Percentiles rank a stretch among this genome's conserved stretches.
These are phyloP conservation scores for Caenorhabditis macrosperma DNA, from an alignment of 2,888 invertebrate species.

Conservation along the genomic window DNA sequence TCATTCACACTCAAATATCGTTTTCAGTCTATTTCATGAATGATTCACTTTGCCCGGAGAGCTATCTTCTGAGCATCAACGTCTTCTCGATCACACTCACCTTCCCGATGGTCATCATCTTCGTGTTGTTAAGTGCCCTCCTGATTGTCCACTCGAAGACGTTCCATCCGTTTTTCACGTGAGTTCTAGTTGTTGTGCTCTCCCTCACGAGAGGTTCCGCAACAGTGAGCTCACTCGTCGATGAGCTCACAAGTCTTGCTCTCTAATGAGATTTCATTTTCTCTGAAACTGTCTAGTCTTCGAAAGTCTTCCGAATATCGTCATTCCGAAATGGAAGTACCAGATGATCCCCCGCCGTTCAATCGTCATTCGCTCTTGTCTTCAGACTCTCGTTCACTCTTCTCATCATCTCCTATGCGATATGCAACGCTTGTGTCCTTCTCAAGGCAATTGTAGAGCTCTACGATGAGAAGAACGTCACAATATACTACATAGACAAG, in stretches of 20 bases:
- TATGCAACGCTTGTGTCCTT: slow-evolving; percentile 46
- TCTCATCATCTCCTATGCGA: slow-evolving; percentile 46
- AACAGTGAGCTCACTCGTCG: too few species aligned
- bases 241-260: too few species aligned
- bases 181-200: too few species aligned
- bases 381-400: slow-evolving; percentile 51
- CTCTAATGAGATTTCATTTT: background rate
- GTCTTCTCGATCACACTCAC: slow-evolving; percentile 42
- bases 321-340: too few species aligned
- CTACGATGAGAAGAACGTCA: slow-evolving; percentile 14
- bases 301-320: too few species aligned
- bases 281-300: background rate
- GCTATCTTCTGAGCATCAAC: slow-evolving; percentile 36
- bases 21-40: slow-evolving; percentile 24
- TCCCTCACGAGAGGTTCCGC: too few species aligned
- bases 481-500: slow-evolving; percentile 22
- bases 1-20: background rate
- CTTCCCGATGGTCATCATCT: slow-evolving; percentile 38
- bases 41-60: slow-evolving; percentile 43
- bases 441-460: slow-evolving; percentile 25
- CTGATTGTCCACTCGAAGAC: slow-evolving; percentile 41
- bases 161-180: slow-evolving; percentile 57
- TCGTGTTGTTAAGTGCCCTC: slow-evolving; percentile 19
- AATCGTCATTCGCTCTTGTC: background rate
- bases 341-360: too few species aligned